Base-by-base conservation (phyloP, 2,888 invertebrate species). In the Theretra japonica region DNA sequence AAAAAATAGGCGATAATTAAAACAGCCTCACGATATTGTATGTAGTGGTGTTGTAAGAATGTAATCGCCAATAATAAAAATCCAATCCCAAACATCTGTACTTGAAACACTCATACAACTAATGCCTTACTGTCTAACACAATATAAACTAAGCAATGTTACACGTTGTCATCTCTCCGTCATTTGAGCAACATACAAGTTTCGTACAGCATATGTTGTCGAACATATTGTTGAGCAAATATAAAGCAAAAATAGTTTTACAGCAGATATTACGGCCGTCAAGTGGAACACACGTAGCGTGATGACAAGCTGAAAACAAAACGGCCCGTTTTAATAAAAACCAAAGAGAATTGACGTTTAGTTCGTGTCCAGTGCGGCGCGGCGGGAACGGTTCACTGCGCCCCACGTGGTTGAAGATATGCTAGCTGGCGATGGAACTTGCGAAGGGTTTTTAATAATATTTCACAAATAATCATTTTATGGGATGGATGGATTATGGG, bases 251-350 rank as follows among this genome's bases (percentile, higher is more conserved):
- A 65, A 48, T 41, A 62, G 65, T 68, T 72, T 41, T 19, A 58
- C 65, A 25, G 62, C 33, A 33, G 71, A 58, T 41, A 72, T 69
- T 23, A 65, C 59, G 19, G 48, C 33, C 30, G 69, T 53, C 48
- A n/a, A 30, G 17, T 58, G 70, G 69, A 78, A 76, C 15, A 76
- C 58, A 77, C 58, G 70, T 69, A 17, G 25, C 41, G 53, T 60
- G 69, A 50, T 59, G 72, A 33, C 60, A 56, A 28, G 58, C 72
- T 72, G 72, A 50, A 68, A 60, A 72, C 69, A 72, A 78, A 76
- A 75, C 75, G 65, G 74, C 75, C 73, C 74, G 75, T 77, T 81
- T 80, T 79, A 80, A 79, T 79, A 81, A 77, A 80, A 79, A 73
- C 73, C 72, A 59, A 73, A 78, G 79, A 79, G 79, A 79, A 80